Conservation (phyloP, 2,888 invertebrate genomes). For the Lomographa bimaculata region DNA sequence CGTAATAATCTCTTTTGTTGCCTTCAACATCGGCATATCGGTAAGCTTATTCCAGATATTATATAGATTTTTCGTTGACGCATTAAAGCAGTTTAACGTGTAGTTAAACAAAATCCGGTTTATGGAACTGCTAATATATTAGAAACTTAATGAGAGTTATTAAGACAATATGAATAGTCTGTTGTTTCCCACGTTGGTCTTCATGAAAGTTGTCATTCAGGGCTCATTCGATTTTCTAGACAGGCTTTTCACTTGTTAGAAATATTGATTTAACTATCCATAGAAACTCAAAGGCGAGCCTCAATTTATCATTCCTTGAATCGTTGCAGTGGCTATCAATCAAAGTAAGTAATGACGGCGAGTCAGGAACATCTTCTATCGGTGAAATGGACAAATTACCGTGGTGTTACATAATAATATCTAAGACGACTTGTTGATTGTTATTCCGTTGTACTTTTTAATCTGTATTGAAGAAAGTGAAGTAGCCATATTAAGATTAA, state of each 20-base stretch:
- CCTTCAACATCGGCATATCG: constrained; percentile 5
- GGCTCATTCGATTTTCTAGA: too few species aligned
- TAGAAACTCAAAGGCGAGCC: constrained; percentile 13
- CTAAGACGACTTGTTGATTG: too few species aligned
- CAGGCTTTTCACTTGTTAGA: too few species aligned
- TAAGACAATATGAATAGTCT: constrained; percentile 41
- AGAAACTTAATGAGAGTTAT: constrained; percentile 48
- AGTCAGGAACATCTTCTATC: constrained; percentile 27
- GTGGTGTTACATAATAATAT: too few species aligned
- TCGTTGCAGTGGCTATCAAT: constrained; percentile 36
- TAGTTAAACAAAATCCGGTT: constrained; percentile 24
- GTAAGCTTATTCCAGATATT: constrained; percentile 7
- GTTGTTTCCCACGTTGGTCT: constrained; percentile 36
- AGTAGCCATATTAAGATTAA: too few species aligned
- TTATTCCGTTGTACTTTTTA: too few species aligned
- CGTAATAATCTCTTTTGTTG: constrained; percentile 27
- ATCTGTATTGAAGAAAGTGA: too few species aligned
- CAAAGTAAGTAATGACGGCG: constrained; percentile 29
- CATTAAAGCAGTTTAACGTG: background rate
- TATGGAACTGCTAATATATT: constrained; percentile 38
- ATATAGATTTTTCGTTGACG: constrained; percentile 4
- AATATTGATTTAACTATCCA: constrained; percentile 11
- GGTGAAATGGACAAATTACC: constrained; percentile 41
- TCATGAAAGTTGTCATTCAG: constrained; percentile 10
- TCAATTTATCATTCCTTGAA: constrained; percentile 16